phyloP scores from a whole-genome alignment of 2,888 invertebrate species.

The Acronicta psi region DNA sequence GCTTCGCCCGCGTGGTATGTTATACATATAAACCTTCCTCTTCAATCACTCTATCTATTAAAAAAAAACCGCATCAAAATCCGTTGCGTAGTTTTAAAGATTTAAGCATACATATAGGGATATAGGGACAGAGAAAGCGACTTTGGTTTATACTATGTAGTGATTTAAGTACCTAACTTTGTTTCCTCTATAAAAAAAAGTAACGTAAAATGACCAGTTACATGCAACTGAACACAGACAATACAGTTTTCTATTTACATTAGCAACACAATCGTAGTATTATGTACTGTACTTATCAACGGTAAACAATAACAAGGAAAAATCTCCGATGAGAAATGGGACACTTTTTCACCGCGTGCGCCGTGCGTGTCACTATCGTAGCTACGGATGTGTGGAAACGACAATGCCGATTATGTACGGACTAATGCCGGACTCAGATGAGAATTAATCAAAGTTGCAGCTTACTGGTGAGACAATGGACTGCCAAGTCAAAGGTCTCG shows the following conservation, averaged over 20 bases:
- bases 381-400: constrained; percentile 45
- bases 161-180: neutral
- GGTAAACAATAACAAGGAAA: constrained; percentile 79
- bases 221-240: constrained; percentile 29
- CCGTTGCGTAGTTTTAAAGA: no score
- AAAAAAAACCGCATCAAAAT: no score
- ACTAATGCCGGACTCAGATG: neutral
- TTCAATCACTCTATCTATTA: no score
- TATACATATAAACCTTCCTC: no score
- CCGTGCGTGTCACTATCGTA: constrained; percentile 30
- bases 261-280: constrained; percentile 42
- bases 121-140: no score
- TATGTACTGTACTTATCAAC: constrained; percentile 41
- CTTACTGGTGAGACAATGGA: no score
- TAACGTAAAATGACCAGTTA: constrained; percentile 35
- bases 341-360: constrained; percentile 70
- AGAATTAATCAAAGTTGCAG: no score
- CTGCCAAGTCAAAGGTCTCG: no score
- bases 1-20: no score
- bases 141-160: no score
- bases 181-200: constrained; percentile 10
- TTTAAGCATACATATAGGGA: no score
- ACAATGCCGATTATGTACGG: constrained; percentile 22
- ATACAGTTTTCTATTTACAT: constrained; percentile 44
- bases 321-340: constrained; percentile 78